Percentiles rank a stretch among this genome's conserved stretches.
These are phyloP conservation scores for Melieria picta DNA, from an alignment of 2,888 invertebrate species.

Conservation along the genomic window DNA sequence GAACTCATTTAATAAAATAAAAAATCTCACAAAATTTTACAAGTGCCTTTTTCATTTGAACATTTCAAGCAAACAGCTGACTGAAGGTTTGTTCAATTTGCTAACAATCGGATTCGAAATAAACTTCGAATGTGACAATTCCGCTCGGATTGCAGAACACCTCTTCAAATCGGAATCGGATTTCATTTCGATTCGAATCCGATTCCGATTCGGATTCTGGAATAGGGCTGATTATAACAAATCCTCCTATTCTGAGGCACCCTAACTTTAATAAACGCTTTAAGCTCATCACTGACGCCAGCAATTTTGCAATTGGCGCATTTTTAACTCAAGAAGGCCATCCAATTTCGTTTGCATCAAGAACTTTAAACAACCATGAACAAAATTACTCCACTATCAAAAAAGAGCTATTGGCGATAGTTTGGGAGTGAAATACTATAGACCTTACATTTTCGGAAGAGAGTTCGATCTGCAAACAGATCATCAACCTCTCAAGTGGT, in stretches of 20 bases:
- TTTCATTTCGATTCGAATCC: no score
- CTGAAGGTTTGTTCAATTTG: no score
- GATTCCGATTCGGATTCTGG: no score
- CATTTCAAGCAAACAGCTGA: no score
- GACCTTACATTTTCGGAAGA: slow-evolving; percentile 57
- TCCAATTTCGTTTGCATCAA: slow-evolving; percentile 8
- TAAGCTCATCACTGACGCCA: slow-evolving; percentile 15
- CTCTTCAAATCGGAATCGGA: no score
- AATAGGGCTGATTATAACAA: no score
- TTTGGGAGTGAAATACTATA: slow-evolving; percentile 51
- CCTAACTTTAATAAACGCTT: slow-evolving; percentile 14
- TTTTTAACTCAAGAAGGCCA: slow-evolving; percentile 22
- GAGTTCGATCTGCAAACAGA: slow-evolving; percentile 41
- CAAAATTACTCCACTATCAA: slow-evolving; percentile 6
- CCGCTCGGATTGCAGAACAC: no score
- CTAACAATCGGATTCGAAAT: no score
- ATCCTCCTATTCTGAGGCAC: slow-evolving; percentile 7
- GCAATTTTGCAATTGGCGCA: slow-evolving; percentile 19
- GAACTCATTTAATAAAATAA: no score
- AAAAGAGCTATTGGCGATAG: slow-evolving; percentile 23
- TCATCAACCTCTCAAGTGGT: slow-evolving; percentile 42
- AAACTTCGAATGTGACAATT: no score
- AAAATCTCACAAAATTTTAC: no score
- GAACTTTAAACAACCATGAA: slow-evolving; percentile 25
- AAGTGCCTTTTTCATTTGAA: no score